Evolutionary conservation across 2,113 vertebrate species (phyloP).

Genomic region (Petaurus breviceps): DNA sequence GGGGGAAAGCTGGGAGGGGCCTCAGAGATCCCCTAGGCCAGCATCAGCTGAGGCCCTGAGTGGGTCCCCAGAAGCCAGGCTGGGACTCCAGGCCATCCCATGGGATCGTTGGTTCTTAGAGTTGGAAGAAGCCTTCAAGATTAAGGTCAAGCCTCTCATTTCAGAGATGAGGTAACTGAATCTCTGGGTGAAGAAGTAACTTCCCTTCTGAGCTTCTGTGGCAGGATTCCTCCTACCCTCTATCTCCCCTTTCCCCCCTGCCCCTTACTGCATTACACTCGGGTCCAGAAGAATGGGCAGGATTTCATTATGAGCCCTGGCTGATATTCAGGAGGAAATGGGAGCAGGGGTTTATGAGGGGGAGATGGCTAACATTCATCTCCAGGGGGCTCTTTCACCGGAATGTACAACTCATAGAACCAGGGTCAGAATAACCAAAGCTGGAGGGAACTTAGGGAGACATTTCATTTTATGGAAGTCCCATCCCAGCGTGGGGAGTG

Average conservation of each 20-base stretch:
- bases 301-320: not conserved
- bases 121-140: not conserved
- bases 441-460: not conserved
- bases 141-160: not conserved
- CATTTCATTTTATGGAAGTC: not conserved
- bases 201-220: not conserved
- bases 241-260: not conserved
- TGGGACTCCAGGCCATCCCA: not conserved
- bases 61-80: no score
- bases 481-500: not conserved
- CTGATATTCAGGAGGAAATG: not conserved
- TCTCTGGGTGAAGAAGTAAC: conserved; percentile 10
- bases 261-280: not conserved
- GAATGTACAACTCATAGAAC: not conserved
- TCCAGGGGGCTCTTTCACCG: not conserved
- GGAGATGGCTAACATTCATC: not conserved
- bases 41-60: not conserved
- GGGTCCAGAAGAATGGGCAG: not conserved
- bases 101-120: not conserved
- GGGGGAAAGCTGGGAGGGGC: not conserved
- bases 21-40: not conserved
- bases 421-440: not conserved
- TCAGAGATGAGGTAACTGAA: not conserved
- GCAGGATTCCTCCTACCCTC: not conserved
- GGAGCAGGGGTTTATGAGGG: not conserved